A percentile compares a stretch with the other conserved stretches of the same genome.
phyloP scores from a whole-genome alignment of 1,140 invertebrate genomes.

The Vanessa tameamea region DNA sequence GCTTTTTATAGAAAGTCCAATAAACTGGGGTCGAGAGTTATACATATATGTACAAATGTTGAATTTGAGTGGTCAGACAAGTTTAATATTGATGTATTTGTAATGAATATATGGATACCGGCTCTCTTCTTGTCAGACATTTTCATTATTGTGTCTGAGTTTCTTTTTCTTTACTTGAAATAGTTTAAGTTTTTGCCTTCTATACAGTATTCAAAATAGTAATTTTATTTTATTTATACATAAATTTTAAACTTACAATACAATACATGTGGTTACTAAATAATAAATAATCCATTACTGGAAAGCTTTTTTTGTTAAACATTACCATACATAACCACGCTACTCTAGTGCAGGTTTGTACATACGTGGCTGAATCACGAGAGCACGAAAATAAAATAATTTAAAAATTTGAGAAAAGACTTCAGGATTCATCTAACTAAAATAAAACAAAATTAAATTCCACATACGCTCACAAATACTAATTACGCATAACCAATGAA shows the following conservation, averaged over 20 bases:
- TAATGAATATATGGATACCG: not conserved
- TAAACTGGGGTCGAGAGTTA: slow-evolving; percentile 54
- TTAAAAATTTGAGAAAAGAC: no score
- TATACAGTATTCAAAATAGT: no score
- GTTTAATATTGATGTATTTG: slow-evolving; percentile 31
- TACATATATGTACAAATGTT: slow-evolving; percentile 29
- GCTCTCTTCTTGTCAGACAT: not conserved
- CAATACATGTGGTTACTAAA: no score
- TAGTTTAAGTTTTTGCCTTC: not conserved
- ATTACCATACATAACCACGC: no score
- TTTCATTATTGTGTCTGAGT: not conserved
- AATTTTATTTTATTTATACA: no score
- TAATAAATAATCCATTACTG: no score
- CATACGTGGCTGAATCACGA: no score
- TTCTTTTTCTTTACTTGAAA: not conserved
- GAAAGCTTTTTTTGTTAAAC: no score
- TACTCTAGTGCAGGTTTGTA: no score
- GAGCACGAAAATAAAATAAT: no score
- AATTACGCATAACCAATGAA: slow-evolving; percentile 71
- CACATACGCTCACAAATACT: slow-evolving; percentile 64
- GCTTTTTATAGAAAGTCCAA: slow-evolving; percentile 78
- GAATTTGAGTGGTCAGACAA: slow-evolving; percentile 47
- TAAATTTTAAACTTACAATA: no score
- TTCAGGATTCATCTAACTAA: not conserved
- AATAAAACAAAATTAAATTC: slow-evolving; percentile 34